Evolutionary conservation across 2,888 invertebrate species (phyloP), one percentile per base, ranked within the genome.

Genomic region (Euclidia mi): DNA sequence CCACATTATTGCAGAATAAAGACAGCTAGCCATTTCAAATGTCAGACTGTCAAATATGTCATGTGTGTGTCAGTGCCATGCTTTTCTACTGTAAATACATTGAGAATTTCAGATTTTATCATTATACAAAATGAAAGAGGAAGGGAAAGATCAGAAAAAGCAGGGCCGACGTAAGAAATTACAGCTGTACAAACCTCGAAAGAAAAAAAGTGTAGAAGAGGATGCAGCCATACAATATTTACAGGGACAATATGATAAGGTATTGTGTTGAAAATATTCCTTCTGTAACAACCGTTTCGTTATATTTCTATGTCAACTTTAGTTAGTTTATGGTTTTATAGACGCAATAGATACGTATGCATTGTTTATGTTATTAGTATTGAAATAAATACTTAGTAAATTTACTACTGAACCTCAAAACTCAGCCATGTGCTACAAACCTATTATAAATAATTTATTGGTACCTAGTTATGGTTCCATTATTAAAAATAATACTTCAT

Each of bases 201-300:
- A 92, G 72, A 95, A 94, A 75, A 92, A 89, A 57, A 88, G 84
- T 52, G 85, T 75, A 0, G 91, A 91, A 64, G 95, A 95, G 78
- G 92, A 94, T 75, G 89, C 90, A 15, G 94, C 92, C n/a, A 95
- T 95, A 66, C 87, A 94, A 79, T 94, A 91, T 81, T 88, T 95
- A 64, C 84, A 90, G 71, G 84, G 91, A 9, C 92, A 93, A 56
- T 95, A 95, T 69, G 91, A 92, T 37, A 91, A 89, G 84, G 95
- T 95, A 34, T 2, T 14, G 34, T 14, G 6, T 10, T 35, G 12
- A 12, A 3, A 15, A 2, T 10, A 7, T 37, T 18, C 46, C 17
- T 34, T 17, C 47, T 2, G 4, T 25, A 25, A 25, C 20, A 25
- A 3, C 4, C 7, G 7, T 25, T 25, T 25, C 6, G 6, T 25